Conservation (phyloP, 2,797 vertebrate genomes). For the Anolis apletophallus region DNA sequence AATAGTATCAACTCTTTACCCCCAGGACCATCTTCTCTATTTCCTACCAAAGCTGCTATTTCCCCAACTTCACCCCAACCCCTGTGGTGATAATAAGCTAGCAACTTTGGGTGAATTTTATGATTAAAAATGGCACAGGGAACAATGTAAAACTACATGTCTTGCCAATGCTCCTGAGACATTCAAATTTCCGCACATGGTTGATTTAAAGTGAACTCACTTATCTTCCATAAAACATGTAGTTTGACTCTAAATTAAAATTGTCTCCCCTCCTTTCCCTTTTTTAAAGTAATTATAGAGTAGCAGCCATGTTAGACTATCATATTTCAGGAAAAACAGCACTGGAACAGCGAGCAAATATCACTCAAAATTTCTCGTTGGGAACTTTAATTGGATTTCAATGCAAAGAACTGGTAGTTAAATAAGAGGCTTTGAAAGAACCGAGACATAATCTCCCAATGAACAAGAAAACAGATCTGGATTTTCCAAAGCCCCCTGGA, state of each 20-base stretch:
- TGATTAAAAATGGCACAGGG: background rate
- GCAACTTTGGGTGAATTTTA: background rate
- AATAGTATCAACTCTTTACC: no score
- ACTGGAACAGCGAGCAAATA: background rate
- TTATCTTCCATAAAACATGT: background rate
- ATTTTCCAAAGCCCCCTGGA: background rate
- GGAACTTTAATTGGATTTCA: background rate
- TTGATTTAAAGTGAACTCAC: background rate
- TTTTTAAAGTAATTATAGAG: background rate
- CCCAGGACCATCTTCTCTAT: background rate
- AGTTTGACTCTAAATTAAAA: background rate
- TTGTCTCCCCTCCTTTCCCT: no score
- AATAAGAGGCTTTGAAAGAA: background rate
- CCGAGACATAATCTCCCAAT: background rate
- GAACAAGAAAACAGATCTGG: background rate
- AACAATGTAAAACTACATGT: background rate
- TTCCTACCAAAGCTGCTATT: background rate
- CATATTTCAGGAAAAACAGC: background rate
- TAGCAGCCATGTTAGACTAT: background rate
- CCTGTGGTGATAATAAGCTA: no score
- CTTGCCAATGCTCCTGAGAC: background rate
- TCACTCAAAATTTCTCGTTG: background rate
- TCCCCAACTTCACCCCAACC: background rate
- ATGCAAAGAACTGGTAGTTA: background rate
- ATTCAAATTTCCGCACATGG: background rate